These are phyloP conservation scores for Sphaerodactylus townsendi DNA, from an alignment of 2,113 vertebrate species.

Conservation along the genomic window DNA sequence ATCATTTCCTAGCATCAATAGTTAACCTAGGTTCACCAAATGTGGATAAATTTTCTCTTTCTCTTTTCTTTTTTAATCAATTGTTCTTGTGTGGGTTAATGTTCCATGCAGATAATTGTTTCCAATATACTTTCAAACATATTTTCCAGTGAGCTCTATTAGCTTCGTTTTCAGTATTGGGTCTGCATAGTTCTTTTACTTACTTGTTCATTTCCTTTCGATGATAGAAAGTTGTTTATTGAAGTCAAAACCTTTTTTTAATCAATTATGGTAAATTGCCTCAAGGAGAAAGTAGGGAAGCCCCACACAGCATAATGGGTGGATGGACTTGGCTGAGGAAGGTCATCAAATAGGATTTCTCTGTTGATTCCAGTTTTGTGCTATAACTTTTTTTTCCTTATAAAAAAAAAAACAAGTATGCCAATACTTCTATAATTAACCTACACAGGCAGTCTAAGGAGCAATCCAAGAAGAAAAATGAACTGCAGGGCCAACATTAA, in stretches of 20 bases:
- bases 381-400: background rate
- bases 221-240: slow-evolving; percentile 44
- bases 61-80: background rate
- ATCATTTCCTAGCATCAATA: background rate
- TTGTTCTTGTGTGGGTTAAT: background rate
- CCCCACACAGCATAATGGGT: background rate
- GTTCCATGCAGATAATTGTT: slow-evolving; percentile 12
- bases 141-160: slow-evolving; percentile 1
- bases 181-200: slow-evolving; percentile 16
- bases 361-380: slow-evolving; percentile 35
- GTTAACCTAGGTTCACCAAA: background rate
- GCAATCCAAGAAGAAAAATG: slow-evolving; percentile 67
- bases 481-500: slow-evolving; percentile 64
- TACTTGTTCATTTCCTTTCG: slow-evolving; percentile 29
- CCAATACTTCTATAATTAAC: slow-evolving; percentile 52
- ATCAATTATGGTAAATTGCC: slow-evolving; percentile 42
- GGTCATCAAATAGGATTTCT: slow-evolving; percentile 13
- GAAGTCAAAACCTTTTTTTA: slow-evolving; percentile 52
- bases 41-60: background rate
- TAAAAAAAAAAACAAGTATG: slow-evolving; percentile 33
- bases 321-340: background rate
- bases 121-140: background rate
- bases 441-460: slow-evolving; percentile 56
- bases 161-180: slow-evolving; percentile 14
- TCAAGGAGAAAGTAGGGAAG: background rate